These are phyloP conservation scores for Phoenicopterus ruber DNA, from an alignment of 2,113 vertebrate genomes.

Conservation along the genomic window DNA sequence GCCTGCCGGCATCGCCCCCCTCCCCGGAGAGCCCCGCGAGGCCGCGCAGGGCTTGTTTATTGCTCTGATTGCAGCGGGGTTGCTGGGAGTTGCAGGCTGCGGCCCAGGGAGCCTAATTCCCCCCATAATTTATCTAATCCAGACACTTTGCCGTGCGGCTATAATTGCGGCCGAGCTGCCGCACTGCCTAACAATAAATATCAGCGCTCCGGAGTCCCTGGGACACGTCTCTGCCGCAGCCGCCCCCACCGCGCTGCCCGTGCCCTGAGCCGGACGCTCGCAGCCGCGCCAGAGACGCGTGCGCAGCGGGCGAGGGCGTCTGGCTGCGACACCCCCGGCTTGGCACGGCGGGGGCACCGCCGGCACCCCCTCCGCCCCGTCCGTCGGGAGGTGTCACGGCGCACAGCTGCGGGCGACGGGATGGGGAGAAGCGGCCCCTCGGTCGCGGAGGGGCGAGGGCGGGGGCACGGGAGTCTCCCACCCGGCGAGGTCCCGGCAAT, in stretches of 20 bases:
- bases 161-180: slow-evolving; percentile 28
- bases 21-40: background rate
- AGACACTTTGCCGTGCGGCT: background rate
- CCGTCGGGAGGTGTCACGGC: background rate
- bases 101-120: slow-evolving; percentile 43
- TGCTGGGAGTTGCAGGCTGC: slow-evolving; percentile 48
- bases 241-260: background rate
- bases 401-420: background rate
- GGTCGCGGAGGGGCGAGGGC: rapidly evolving
- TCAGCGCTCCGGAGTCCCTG: slow-evolving; percentile 6
- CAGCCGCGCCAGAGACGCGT: background rate
- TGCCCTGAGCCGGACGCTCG: background rate
- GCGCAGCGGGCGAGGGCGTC: background rate
- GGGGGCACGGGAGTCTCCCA: rapidly evolving
- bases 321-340: background rate
- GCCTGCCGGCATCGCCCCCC: background rate
- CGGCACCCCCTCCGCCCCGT: rapidly evolving
- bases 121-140: slow-evolving; percentile 54
- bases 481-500: rapidly evolving
- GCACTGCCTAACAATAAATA: slow-evolving; percentile 69
- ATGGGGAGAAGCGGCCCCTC: background rate
- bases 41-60: background rate
- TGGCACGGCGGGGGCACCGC: rapidly evolving
- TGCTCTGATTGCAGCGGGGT: background rate
- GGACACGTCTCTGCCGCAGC: slow-evolving; percentile 60